Base-by-base conservation (phyloP, 2,113 vertebrate species). In the Scomber colias region DNA sequence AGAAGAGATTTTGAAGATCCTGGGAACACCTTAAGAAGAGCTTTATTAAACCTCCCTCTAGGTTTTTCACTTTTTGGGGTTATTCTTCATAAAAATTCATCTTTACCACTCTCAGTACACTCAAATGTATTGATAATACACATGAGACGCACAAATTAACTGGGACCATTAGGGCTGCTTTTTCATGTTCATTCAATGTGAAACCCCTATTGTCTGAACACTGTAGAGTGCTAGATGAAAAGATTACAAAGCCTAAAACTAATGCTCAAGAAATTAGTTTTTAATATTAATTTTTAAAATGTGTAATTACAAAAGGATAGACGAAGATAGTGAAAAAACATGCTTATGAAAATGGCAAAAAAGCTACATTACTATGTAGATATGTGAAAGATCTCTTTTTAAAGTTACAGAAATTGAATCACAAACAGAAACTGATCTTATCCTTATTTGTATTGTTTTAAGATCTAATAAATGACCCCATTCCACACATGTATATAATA, bases 401-500 rank as follows among this genome's bases (percentile, higher is more conserved):
- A 6, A 35, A 31, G 16, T 21, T 12, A 50, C 1, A 50, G 3
- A 11, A 19, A 53, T 61, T 19, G 7, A 57, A 35, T 49, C 21
- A 19, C 16, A 65, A 5, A 11, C 17, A 48, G 62, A 77, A 31
- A 30, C 63, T 63, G 46, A 48, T 6, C 5, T 50, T 6, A 54
- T 12, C 56, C 7, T 27, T 57, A 13, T 76, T 62, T 54, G 50
- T 54, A 30, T 17, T 55, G 59, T 21, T 10, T 73, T 50, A 57
- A 40, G 19, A 76, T 66, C 53, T 55, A 74, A 87, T 64, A 49
- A 68, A 70, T 24, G 30, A 84, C 35, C 63, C 11, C 13, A 70
- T 67, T 77, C 64, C 73, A 55, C 21, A 71, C 14, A 45, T 51
- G 49, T 30, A 56, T 82, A 70, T 74, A 66, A 89, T 66, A 65